Evolutionary conservation across 2,888 invertebrate genomes (phyloP).

Genomic region (Julus scanicus): DNA sequence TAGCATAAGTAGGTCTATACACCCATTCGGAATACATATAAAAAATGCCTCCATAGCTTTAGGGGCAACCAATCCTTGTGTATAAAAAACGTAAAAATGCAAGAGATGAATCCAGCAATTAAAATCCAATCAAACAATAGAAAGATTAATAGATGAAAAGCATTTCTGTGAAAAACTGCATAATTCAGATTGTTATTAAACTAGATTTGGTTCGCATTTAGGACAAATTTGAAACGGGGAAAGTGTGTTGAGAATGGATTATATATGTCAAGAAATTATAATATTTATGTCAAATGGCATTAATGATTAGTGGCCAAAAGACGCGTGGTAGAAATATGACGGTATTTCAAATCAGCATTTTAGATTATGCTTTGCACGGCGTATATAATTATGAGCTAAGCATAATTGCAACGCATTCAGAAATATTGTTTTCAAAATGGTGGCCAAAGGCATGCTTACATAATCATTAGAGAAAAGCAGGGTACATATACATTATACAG

Average conservation of each 20-base stretch:
- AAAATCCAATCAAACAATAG: slow-evolving; percentile 35
- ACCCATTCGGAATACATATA: background rate
- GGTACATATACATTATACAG: background rate
- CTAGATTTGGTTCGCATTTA: background rate
- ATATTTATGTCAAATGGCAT: slow-evolving; percentile 30
- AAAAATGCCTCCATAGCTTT: background rate
- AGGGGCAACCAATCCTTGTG: background rate
- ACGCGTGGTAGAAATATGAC: slow-evolving; percentile 3
- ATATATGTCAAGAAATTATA: slow-evolving; percentile 44
- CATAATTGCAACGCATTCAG: slow-evolving; percentile 11
- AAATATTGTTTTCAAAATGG: slow-evolving; percentile 44
- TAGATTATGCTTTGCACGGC: slow-evolving; percentile 1
- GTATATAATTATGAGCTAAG: background rate
- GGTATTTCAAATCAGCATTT: background rate
- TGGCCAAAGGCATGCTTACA: slow-evolving; percentile 10
- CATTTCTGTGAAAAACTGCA: background rate
- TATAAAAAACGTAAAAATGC: background rate
- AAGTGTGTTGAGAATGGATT: slow-evolving; percentile 42
- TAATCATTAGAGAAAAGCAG: background rate
- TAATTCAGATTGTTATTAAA: background rate
- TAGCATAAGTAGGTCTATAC: slow-evolving; percentile 45
- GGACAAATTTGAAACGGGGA: background rate
- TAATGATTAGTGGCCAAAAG: slow-evolving; percentile 40
- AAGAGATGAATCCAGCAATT: slow-evolving; percentile 31
- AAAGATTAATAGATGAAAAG: background rate